Base-by-base conservation (phyloP, 2,888 invertebrate genomes). In the Apantesis nais region DNA sequence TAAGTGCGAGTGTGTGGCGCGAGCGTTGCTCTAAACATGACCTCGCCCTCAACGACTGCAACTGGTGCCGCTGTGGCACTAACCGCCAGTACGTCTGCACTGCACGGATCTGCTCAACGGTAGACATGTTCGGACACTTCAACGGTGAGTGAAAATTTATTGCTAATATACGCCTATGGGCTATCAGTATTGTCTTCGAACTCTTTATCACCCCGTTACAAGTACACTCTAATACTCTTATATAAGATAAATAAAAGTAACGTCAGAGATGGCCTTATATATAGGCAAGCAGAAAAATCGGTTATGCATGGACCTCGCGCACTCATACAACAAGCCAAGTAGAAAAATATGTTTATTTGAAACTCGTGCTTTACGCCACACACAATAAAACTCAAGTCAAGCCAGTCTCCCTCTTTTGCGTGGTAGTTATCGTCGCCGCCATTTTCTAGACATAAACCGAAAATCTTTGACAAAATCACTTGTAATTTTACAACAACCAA, bases 41-140 rank as follows among this genome's bases (percentile, higher is more conserved):
- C 0, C 67, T 82, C 2, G 86, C 88, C 0, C 67, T 94, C 5
- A 94, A 94, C 74, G 94, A 94, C 61, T 94, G 94, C 77, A 94
- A 94, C 74, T 92, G 91, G 92, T 94, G 94, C 65, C 70, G 74
- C 3, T 94, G 94, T 66, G 79, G 80, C 12, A 3, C 1, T 0
- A 74, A 75, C 0, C 74, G 76, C 12, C 55, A 75, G 39, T 94
- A 85, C 75, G 71, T 61, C 0, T 94, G 94, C 77, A 75, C 85
- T 0, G 87, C 90, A 3, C 85, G 92, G 12, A 75, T 76, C 14
- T 94, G 94, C 75, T 62, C 37, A 0, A 76, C 82, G 2, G 88
- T 93, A 2, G 94, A 94, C 64, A 88, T 88, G 88, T 94, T 93
- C 70, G 93, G 93, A n/a, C 93, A 93, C 76, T 94, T 94, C 67